Conservation (phyloP, 2,797 vertebrate genomes). For the Pseudochirops corinnae region DNA sequence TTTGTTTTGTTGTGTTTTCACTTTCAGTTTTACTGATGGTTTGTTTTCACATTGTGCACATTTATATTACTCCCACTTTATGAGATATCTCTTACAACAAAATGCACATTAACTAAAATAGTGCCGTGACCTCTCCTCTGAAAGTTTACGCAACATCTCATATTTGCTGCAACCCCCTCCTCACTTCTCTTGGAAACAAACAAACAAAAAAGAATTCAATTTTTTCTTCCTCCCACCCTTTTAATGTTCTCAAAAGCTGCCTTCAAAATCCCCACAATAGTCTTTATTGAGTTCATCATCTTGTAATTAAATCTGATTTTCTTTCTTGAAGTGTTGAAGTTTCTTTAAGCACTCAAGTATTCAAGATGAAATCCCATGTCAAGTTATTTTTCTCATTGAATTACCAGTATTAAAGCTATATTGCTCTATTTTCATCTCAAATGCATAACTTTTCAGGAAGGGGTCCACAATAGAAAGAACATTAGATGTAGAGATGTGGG, state of each 20-base stretch:
- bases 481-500: not conserved
- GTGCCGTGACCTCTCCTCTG: not conserved
- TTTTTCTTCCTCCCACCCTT: not conserved
- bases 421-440: not conserved
- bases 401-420: not conserved
- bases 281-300: not conserved
- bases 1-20: not conserved
- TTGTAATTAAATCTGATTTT: constrained; percentile 1
- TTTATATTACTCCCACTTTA: not conserved
- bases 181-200: not conserved
- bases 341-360: not conserved
- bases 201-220: not conserved
- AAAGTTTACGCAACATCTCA: not conserved
- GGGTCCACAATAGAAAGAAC: not conserved
- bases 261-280: not conserved
- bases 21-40: not conserved
- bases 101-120: not conserved
- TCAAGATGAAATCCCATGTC: not conserved
- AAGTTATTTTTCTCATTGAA: not conserved
- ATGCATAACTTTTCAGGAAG: not conserved
- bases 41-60: not conserved
- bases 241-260: not conserved
- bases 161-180: not conserved
- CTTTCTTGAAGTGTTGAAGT: not conserved
- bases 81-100: not conserved